phyloP scores from a whole-genome alignment of 2,888 invertebrate genomes.

The Andricus curvator region DNA sequence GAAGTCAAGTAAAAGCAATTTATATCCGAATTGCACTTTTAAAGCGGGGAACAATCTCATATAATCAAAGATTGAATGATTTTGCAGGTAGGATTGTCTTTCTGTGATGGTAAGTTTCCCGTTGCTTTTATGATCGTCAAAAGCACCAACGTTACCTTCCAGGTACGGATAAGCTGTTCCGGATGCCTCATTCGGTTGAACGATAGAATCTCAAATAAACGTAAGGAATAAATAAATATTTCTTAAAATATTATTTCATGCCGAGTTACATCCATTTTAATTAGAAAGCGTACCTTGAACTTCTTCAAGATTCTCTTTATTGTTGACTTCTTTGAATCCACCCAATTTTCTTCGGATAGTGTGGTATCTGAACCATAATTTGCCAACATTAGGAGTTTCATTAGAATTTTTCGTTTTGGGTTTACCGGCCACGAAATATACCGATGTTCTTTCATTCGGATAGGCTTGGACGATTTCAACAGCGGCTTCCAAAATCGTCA shows the following conservation, averaged over 20 bases:
- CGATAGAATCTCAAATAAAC: neutral
- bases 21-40: slow-evolving; percentile 12
- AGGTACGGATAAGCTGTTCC: neutral
- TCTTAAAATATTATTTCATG: neutral
- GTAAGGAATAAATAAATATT: neutral
- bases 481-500: neutral
- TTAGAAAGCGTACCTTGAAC: neutral
- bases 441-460: neutral
- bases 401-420: neutral
- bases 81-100: neutral
- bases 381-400: neutral
- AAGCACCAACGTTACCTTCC: neutral
- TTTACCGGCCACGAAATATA: neutral
- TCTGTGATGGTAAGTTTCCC: neutral
- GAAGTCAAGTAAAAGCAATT: slow-evolving; percentile 13
- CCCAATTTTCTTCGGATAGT: neutral
- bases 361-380: neutral
- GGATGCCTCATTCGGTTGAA: neutral
- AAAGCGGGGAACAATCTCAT: neutral
- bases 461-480: neutral
- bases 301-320: neutral
- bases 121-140: neutral
- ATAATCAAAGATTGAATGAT: neutral
- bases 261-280: neutral
- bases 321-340: neutral